Base-by-base conservation (phyloP, 2,888 invertebrate genomes). In the Zaprionus bogoriensis region DNA sequence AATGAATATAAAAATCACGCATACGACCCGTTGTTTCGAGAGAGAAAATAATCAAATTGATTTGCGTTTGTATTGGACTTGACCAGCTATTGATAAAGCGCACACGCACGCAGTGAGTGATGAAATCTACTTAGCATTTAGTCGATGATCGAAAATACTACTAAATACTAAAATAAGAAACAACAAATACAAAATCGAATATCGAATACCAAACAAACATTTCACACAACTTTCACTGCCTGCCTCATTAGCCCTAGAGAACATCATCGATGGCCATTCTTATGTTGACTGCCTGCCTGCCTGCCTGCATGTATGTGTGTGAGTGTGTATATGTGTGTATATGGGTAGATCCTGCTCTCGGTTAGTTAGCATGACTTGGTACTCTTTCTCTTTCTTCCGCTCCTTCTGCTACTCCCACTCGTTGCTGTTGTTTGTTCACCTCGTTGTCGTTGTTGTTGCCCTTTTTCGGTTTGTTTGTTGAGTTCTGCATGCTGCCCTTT, bases 41-140 rank as follows among this genome's bases (percentile, higher is more conserved):
- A 63, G 27, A 66, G 39, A 65, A 75, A 72, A 45, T 57, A 72
- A 70, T 74, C 72, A 63, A 67, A 78, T 67, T 74, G 44, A 87
- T 71, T 84, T 85, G 80, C 88, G 78, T 87, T 87, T 89, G 83
- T 80, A 89, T 90, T 90, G 91, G 91, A 90, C 89, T 89, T 87
- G 75, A 80, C 87, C 88, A 83, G 88, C 88, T 62, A 87, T 86
- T 85, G 57, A 72, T 42, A 41, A 12, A 39, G 28, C 90, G 91
- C 91, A 91, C 89, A 90, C 91, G 91, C 91, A 91, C 91, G 90
- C 91, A 91, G 91, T 91, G 91, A 91, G 91, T 90, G 89, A 51
- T 88, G 85, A 44, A 27, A 30, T 60, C 59, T 44, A 27, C 41
- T 46, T 70, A 70, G 55, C 57, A 22, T 57, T n/a, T n/a, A 60